Evolutionary conservation across 2,888 invertebrate species (phyloP).

Genomic region (Tethea ocularis): DNA sequence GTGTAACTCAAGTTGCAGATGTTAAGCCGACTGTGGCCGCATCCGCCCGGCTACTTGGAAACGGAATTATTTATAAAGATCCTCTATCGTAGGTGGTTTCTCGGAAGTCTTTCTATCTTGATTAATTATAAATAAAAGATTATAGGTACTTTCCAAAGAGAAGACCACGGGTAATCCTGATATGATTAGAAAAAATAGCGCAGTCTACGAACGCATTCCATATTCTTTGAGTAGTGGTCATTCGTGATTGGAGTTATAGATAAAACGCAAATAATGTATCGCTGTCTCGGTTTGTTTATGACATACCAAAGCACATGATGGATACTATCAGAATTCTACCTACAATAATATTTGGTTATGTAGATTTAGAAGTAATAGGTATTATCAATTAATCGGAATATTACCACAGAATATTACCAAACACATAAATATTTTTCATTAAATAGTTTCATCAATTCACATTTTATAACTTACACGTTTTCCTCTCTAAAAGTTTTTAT

Average conservation of each 20-base stretch:
- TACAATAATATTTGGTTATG: slow-evolving; percentile 16
- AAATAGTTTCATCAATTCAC: background rate
- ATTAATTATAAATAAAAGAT: slow-evolving; percentile 56
- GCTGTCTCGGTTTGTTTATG: slow-evolving; percentile 42
- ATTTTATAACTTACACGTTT: no score
- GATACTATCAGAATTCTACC: slow-evolving; percentile 41
- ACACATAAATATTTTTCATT: background rate
- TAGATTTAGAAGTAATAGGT: background rate
- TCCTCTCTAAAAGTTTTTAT: no score
- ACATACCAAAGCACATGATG: slow-evolving; percentile 42
- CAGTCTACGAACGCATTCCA: background rate
- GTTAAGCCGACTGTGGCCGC: slow-evolving; percentile 74
- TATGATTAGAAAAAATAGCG: slow-evolving; percentile 18
- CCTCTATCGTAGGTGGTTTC: slow-evolving; percentile 62
- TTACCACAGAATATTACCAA: slow-evolving; percentile 12
- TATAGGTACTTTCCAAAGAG: slow-evolving; percentile 30
- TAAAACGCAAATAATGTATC: slow-evolving; percentile 50
- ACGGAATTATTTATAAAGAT: slow-evolving; percentile 76
- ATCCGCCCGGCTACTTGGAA: slow-evolving; percentile 79
- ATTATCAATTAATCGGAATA: background rate
- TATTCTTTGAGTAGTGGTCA: slow-evolving; percentile 29
- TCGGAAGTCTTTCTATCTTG: slow-evolving; percentile 64
- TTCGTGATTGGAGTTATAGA: slow-evolving; percentile 46
- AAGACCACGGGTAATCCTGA: slow-evolving; percentile 13
- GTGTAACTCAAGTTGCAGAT: slow-evolving; percentile 83